Evolutionary conservation across 2,888 invertebrate species (phyloP), one percentile per base, ranked within the genome.

Genomic region (Brachycybe producta): DNA sequence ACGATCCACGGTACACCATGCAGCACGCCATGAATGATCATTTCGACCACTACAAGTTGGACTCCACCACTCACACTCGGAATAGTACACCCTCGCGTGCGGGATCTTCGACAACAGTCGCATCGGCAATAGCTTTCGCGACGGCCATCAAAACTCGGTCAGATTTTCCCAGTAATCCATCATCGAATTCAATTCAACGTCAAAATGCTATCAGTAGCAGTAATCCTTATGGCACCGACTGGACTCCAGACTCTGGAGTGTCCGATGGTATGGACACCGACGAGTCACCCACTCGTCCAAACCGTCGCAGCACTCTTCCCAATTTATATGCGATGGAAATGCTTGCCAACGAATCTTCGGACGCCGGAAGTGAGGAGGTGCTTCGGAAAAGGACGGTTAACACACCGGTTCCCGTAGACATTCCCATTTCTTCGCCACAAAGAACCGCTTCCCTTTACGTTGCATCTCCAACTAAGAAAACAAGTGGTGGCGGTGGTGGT

Each of bases 11-110:
- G 56, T 61, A 60, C 52, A 64, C 63, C 58, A 60, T 62, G 51
- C 66, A 67, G 57, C 75, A 80, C 70, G 75, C 83, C 11, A 82
- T 84, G 59, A 85, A 85, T 63, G 88, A 90, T 67, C 85, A 87
- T 63, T 87, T 90, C 65, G 92, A 92, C 68, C 92, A 94, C 65
- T 94, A 94, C 68, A 86, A 87, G 87, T 70, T 74, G 87, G 46
- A 62, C 61, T 35, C 54, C 86, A 87, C 65, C 80, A 82, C 54
- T 86, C 35, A 23, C 7, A 86, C 59, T 83, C 85, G 40, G 87
- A 87, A 70, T 42, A 56, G 42, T 55, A 53, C 49, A 47, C 51
- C 38, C 50, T 54, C 23, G 48, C 56, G 13, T 52, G 57, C 36
- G 36, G 56, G 19, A 52, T 55, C 39, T 55, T 52, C 39, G 27